Evolutionary conservation across 2,888 invertebrate species (phyloP).

Genomic region (Elmis aenea): DNA sequence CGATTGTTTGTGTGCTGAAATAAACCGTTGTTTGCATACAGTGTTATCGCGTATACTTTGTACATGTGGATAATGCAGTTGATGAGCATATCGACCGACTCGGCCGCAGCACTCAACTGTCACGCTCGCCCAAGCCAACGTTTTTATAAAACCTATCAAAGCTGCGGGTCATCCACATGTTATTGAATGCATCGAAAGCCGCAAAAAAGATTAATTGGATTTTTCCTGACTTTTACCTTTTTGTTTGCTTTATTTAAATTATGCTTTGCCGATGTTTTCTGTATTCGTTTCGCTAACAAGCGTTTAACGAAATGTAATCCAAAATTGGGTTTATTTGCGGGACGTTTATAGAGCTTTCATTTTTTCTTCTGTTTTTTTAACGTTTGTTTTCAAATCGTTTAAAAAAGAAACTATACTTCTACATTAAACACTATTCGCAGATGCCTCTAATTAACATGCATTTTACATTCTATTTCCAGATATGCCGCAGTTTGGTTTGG

Average conservation of each 20-base stretch:
- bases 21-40: no score
- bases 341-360: no score
- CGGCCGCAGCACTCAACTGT: conserved; percentile 27
- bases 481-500: conserved; percentile 81
- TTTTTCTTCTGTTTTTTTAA: no score
- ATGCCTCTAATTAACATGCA: no score
- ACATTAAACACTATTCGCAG: no score
- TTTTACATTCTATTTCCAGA: conserved; percentile 56
- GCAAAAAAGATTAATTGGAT: conserved; percentile 43
- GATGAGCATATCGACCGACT: conserved; percentile 37
- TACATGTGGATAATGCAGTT: conserved; percentile 38
- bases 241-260: conserved; percentile 11
- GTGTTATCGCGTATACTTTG: conserved; percentile 31
- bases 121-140: conserved; percentile 19
- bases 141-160: conserved; percentile 29
- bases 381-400: no score
- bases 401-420: no score
- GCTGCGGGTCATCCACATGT: conserved; percentile 36
- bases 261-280: no score
- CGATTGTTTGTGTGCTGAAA: no score
- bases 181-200: conserved; percentile 40
- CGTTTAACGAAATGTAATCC: no score
- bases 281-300: conserved; percentile 6
- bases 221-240: conserved; percentile 29
- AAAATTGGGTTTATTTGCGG: no score